Conservation (phyloP, 2,797 vertebrate species). For the Prunella strophiata region DNA sequence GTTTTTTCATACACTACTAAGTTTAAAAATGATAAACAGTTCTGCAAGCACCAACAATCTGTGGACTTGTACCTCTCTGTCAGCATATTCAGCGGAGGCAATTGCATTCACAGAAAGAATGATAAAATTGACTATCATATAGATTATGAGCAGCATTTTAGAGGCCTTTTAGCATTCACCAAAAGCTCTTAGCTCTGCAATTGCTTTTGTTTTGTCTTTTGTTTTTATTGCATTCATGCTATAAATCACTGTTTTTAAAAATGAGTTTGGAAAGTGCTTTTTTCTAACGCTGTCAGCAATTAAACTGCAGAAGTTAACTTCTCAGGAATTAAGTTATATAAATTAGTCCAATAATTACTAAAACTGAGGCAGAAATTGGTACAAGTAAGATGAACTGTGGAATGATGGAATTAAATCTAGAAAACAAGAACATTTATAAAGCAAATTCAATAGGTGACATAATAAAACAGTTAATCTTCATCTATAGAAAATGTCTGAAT, state of each 20-base stretch:
- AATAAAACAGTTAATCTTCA: neutral
- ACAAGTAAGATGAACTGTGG: neutral
- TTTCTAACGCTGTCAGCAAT: neutral
- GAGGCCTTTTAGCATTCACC: slow-evolving; percentile 34
- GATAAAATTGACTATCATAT: slow-evolving; percentile 34
- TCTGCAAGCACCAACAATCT: slow-evolving; percentile 17
- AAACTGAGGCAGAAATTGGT: neutral
- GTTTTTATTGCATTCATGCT: neutral
- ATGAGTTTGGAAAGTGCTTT: neutral
- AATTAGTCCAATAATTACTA: neutral
- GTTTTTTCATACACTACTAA: neutral
- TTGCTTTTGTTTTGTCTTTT: slow-evolving; percentile 43
- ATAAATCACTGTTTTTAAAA: slow-evolving; percentile 37
- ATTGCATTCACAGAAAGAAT: slow-evolving; percentile 43
- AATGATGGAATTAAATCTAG: neutral
- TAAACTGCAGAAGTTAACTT: neutral
- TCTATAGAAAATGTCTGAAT: neutral
- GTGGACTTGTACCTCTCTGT: slow-evolving; percentile 11
- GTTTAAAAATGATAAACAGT: slow-evolving; percentile 43
- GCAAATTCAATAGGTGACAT: neutral
- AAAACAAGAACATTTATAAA: neutral
- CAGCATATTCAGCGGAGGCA: slow-evolving; percentile 30
- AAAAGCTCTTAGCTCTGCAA: slow-evolving; percentile 21
- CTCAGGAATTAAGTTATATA: neutral
- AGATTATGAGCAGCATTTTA: slow-evolving; percentile 41